These are phyloP conservation scores for Drosophila limbata DNA, from an alignment of 2,888 invertebrate genomes.

Conservation along the genomic window DNA sequence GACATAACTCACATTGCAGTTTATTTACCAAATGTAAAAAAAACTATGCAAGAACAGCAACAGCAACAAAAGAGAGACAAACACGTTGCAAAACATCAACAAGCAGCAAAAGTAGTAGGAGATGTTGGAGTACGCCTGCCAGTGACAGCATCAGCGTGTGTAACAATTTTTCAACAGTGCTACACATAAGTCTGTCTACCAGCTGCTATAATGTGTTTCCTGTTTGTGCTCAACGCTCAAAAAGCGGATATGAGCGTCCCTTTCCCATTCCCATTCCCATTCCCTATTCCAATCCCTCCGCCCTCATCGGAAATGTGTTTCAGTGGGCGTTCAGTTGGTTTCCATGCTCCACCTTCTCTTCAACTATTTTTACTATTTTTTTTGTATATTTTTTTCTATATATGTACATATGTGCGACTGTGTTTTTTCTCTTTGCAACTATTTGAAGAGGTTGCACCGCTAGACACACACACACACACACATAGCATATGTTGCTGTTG, in stretches of 20 bases:
- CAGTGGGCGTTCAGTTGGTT: slow-evolving; percentile 55
- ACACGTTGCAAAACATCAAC: slow-evolving; percentile 60
- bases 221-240: slow-evolving; percentile 80
- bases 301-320: slow-evolving; percentile 71
- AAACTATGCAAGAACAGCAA: slow-evolving; percentile 56
- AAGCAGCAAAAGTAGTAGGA: slow-evolving; percentile 45
- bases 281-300: neutral
- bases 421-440: slow-evolving; percentile 40
- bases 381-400: slow-evolving; percentile 14
- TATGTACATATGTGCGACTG: neutral
- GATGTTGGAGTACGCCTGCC: slow-evolving; percentile 58
- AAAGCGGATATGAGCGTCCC: slow-evolving; percentile 75
- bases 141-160: slow-evolving; percentile 74
- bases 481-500: slow-evolving; percentile 43
- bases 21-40: slow-evolving; percentile 77
- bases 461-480: slow-evolving; percentile 31
- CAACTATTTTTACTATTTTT: slow-evolving; percentile 9
- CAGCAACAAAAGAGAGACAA: slow-evolving; percentile 37
- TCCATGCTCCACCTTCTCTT: slow-evolving; percentile 21
- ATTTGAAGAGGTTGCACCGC: slow-evolving; percentile 75
- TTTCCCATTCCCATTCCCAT: slow-evolving; percentile 5
- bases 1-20: slow-evolving; percentile 79
- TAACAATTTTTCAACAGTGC: slow-evolving; percentile 81
- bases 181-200: slow-evolving; percentile 82
- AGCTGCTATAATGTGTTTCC: slow-evolving; percentile 81